phyloP scores from a whole-genome alignment of 2,797 vertebrate genomes.

The Malurus leucopterus region DNA sequence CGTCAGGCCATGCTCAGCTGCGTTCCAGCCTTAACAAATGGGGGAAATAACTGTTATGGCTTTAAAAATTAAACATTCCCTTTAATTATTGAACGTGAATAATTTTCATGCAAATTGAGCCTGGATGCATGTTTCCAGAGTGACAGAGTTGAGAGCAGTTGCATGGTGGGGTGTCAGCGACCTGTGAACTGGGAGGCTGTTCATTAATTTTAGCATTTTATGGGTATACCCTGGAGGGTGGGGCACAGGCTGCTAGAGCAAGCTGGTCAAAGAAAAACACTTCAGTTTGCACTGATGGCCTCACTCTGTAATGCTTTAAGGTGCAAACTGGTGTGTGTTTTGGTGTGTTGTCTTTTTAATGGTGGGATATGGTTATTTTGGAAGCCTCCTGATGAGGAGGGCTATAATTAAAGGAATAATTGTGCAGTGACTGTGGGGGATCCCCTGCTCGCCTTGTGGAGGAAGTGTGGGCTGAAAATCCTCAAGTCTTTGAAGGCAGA shows the following conservation, averaged over 20 bases:
- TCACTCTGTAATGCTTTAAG: neutral
- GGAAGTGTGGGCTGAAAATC: neutral
- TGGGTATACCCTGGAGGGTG: neutral
- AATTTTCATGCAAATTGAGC: slow-evolving; percentile 44
- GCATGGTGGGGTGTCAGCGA: neutral
- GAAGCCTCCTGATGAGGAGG: neutral
- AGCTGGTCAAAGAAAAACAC: neutral
- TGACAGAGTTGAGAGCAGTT: neutral
- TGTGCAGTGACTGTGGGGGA: fast-evolving
- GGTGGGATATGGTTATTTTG: neutral
- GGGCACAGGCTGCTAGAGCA: neutral
- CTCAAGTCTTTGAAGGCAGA: neutral
- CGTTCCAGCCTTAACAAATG: slow-evolving; percentile 14
- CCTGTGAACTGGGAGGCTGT: neutral
- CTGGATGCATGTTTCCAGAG: neutral
- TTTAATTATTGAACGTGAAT: slow-evolving; percentile 48
- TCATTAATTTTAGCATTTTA: neutral
- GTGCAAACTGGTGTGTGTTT: neutral
- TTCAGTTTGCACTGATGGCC: neutral
- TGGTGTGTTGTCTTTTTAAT: neutral
- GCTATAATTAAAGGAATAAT: neutral
- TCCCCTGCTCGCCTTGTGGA: neutral
- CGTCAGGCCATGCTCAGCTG: neutral
- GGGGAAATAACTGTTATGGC: neutral
- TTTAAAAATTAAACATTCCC: slow-evolving; percentile 51